These are phyloP conservation scores for Channa striata DNA, from an alignment of 2,797 vertebrate genomes.

Conservation along the genomic window DNA sequence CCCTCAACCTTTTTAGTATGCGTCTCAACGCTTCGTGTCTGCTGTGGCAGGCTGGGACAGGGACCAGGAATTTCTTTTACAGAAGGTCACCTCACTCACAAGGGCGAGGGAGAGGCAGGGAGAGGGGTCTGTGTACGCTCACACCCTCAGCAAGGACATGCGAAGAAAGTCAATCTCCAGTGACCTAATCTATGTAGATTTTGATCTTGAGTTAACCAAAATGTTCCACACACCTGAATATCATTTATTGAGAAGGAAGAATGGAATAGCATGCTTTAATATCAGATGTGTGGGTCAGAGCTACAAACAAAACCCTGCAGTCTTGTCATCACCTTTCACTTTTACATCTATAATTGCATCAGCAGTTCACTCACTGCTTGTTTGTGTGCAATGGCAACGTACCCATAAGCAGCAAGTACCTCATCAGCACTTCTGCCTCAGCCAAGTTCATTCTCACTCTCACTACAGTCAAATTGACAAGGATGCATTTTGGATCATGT, in stretches of 20 bases:
- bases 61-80: conserved; percentile 59
- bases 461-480: conserved; percentile 17
- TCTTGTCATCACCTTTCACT: conserved; percentile 37
- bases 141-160: conserved; percentile 56
- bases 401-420: conserved; percentile 20
- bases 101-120: conserved; percentile 43
- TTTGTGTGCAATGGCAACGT: conserved; percentile 28
- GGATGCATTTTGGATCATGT: conserved; percentile 9
- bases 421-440: conserved; percentile 56
- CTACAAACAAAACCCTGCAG: conserved; percentile 34
- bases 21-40: conserved; percentile 34
- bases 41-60: conserved; percentile 63
- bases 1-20: conserved; percentile 69
- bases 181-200: conserved; percentile 15
- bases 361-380: conserved; percentile 43
- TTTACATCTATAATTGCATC: conserved; percentile 45
- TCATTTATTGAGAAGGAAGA: conserved; percentile 3
- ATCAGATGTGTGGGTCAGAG: background rate
- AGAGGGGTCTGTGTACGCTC: conserved; percentile 22
- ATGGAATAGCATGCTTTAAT: conserved; percentile 8
- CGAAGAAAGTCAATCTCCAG: conserved; percentile 40
- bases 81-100: conserved; percentile 75
- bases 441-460: conserved; percentile 13
- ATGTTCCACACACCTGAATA: conserved; percentile 13
- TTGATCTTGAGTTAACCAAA: conserved; percentile 20